Percentiles rank a stretch among this genome's conserved stretches.
Evolutionary conservation across 2,113 vertebrate genomes (phyloP).

Genomic region (Prunella fulvescens): DNA sequence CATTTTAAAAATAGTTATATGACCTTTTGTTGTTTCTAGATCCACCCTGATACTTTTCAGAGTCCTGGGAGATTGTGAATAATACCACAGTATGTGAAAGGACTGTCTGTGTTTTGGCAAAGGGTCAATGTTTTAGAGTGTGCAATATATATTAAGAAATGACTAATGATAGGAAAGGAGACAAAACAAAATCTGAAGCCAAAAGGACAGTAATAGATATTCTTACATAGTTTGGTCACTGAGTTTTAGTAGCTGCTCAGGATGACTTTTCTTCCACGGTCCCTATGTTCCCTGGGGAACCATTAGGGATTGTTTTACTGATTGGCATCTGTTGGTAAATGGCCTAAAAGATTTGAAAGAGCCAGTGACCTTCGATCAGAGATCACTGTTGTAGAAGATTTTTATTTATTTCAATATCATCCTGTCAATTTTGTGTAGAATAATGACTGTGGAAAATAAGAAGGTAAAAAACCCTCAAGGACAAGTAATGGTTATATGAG

Average conservation of each 20-base stretch:
- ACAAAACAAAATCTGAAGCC: conserved; percentile 9
- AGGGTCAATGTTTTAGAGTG: conserved; percentile 11
- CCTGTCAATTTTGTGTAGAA: not conserved
- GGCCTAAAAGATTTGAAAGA: not conserved
- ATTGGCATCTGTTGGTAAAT: not conserved
- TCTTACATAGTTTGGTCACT: not conserved
- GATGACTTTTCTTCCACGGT: not conserved
- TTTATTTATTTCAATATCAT: conserved; percentile 15
- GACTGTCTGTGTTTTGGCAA: not conserved
- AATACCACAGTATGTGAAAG: conserved; percentile 5
- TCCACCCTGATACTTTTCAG: conserved; percentile 13
- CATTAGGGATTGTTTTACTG: not conserved
- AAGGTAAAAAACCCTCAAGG: not conserved
- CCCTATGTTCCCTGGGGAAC: not conserved
- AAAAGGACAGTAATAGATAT: conserved; percentile 8
- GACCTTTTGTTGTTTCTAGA: conserved; percentile 53
- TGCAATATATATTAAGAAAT: conserved; percentile 5
- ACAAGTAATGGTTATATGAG: not conserved
- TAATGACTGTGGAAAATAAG: not conserved
- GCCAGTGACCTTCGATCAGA: conserved; percentile 6
- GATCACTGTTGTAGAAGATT: not conserved
- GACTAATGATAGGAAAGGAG: not conserved
- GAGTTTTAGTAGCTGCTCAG: not conserved
- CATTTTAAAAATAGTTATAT: conserved; percentile 46
- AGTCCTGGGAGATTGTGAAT: conserved; percentile 1